phyloP scores from a whole-genome alignment of 2,797 vertebrate species.

The Numenius phaeopus region DNA sequence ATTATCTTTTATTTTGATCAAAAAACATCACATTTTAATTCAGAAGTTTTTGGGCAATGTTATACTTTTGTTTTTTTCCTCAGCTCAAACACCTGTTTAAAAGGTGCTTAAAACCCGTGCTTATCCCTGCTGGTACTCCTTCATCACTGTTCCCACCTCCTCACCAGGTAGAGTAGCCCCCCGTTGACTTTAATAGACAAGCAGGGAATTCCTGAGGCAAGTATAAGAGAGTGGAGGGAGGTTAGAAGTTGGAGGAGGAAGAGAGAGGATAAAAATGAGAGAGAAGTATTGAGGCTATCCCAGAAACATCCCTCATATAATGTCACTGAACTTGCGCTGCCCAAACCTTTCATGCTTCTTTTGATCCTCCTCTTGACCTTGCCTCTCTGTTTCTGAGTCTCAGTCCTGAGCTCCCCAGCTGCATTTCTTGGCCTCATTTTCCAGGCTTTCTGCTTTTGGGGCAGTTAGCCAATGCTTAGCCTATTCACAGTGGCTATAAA shows the following conservation, averaged over 20 bases:
- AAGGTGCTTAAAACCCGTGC: neutral
- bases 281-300: neutral
- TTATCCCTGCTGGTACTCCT: neutral
- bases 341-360: neutral
- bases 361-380: neutral
- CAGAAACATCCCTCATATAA: neutral
- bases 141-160: neutral
- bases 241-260: neutral
- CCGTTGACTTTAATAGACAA: neutral
- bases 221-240: neutral
- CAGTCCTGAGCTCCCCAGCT: neutral
- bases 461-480: neutral
- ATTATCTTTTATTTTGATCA: neutral
- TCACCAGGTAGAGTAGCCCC: neutral
- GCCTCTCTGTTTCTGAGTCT: neutral
- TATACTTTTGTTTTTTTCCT: neutral
- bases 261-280: neutral
- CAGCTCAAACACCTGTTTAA: neutral
- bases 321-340: neutral
- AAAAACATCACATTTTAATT: neutral
- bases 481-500: neutral
- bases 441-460: neutral
- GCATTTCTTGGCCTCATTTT: neutral
- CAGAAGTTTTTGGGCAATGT: neutral
- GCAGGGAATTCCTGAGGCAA: neutral